Base-by-base conservation (phyloP, 1,140 invertebrate genomes). In the Hycleus phaleratus region DNA sequence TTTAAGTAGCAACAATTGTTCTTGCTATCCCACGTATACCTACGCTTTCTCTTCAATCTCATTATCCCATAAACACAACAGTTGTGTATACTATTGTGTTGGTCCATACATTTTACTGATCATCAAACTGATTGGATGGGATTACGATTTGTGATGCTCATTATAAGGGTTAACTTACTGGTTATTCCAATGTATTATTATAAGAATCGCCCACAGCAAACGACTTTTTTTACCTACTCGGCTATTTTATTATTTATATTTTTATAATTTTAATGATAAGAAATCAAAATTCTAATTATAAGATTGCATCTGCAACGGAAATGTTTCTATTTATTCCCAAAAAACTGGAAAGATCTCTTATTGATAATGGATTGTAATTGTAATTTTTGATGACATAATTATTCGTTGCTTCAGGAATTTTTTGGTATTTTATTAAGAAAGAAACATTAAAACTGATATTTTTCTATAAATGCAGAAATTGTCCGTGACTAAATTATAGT, bases 31-130 rank as follows among this genome's bases (percentile, higher is more conserved):
- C 51, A 46, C 43, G 42, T 53, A 32, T 26, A 25, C 51, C 51
- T 38, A 53, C 51, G 51, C 51, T 40, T 26, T 32, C 32, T 32
- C 32, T 46, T 53, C 12, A 24, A 45, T 46, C 58, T 60, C 58
- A 60, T 60, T 60, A 60, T 56, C 52, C 46, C 58, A 49, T 49
- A 60, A 60, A 60, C 46, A 54, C 58, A 60, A 52, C 32, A 32
- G 32, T 32, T 32, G 32, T 32, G 58, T 52, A 49, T 32, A 40
- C 45, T 50, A 60, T 60, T 60, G 58, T 58, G 26, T 56, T 10
- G 38, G 53, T 26, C 46, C 49, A 46, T 60, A 56, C 52, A 44
- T 38, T 49, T 52, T 43, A 58, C 49, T 58, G 56, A 58, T 58
- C 45, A 58, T 42, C 49, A 26, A 10, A 11, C 47, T 32, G 32